phyloP scores from a whole-genome alignment of 2,888 invertebrate genomes.

The Tipula vernalis region DNA sequence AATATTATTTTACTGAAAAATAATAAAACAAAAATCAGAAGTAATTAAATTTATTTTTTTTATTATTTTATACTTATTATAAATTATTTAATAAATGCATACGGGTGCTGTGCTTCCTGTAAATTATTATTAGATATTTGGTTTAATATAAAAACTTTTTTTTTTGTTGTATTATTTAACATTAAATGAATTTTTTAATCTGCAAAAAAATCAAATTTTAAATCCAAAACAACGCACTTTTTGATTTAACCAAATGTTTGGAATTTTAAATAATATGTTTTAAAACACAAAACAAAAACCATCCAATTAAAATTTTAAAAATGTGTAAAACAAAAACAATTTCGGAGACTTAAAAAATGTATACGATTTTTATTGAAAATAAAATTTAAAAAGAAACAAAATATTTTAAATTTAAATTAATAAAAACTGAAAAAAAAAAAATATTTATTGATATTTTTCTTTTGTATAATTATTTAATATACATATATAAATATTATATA shows the following conservation, averaged over 20 bases:
- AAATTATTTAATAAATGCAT: neutral
- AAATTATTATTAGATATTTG: neutral
- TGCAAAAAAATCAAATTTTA: neutral
- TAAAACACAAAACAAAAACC: neutral
- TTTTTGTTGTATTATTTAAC: neutral
- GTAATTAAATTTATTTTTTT: neutral
- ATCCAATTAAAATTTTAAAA: neutral
- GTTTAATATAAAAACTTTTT: neutral
- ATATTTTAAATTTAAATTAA: neutral
- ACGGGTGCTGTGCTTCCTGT: conserved; percentile 8
- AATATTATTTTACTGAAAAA: neutral
- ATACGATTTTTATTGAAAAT: neutral
- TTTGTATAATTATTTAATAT: neutral
- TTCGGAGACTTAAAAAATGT: neutral
- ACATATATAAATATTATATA: too few species aligned
- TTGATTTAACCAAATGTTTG: neutral
- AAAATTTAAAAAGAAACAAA: neutral
- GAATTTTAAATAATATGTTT: neutral
- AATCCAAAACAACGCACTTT: neutral
- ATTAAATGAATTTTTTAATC: neutral
- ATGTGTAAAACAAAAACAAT: neutral
- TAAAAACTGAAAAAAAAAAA: neutral
- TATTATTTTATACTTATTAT: neutral
- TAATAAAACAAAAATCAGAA: neutral
- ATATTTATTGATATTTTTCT: neutral